Evolutionary conservation across 2,797 vertebrate genomes (phyloP).

Genomic region (Rhynchotus rufescens): DNA sequence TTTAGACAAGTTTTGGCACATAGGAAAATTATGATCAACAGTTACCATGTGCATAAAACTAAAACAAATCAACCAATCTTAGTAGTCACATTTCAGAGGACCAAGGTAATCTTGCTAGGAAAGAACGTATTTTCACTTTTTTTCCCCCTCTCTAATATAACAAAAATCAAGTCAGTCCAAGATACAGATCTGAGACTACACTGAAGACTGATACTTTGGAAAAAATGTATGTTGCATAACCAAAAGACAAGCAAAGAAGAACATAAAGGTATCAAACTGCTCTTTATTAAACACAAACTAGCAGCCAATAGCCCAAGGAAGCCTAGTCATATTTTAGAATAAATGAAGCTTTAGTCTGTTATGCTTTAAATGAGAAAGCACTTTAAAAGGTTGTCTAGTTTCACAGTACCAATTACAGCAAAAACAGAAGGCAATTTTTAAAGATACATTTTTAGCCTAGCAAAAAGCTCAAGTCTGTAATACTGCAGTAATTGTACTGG

Average conservation of each 20-base stretch:
- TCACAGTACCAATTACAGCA: neutral
- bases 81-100: neutral
- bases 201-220: neutral
- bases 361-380: neutral
- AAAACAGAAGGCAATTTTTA: neutral
- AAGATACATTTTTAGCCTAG: neutral
- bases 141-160: neutral
- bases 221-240: neutral
- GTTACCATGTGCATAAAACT: neutral
- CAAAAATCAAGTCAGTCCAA: neutral
- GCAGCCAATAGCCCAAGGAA: neutral
- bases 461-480: neutral
- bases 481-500: neutral
- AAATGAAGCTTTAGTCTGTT: neutral
- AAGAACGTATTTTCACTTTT: neutral
- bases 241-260: neutral
- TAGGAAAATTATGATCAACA: neutral
- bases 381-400: neutral
- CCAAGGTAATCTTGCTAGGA: neutral
- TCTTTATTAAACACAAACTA: conserved; percentile 20
- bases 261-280: neutral
- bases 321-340: neutral
- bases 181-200: neutral
- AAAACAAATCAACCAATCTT: neutral
- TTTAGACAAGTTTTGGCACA: neutral